These are phyloP conservation scores for Aphelocoma californica DNA, from an alignment of 2,797 vertebrate species.

Conservation along the genomic window DNA sequence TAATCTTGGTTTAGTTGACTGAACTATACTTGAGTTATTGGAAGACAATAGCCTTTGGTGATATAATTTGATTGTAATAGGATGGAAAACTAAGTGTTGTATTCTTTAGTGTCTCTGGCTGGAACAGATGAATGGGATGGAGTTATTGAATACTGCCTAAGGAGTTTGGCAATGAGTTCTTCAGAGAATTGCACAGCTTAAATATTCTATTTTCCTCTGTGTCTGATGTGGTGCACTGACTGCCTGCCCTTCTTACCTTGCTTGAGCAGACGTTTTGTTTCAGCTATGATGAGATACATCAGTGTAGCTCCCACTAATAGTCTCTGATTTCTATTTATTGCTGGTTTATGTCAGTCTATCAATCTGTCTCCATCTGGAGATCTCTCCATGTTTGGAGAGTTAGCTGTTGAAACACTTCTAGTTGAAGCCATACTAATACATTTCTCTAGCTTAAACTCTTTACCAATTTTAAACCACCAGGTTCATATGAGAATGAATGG, in stretches of 20 bases:
- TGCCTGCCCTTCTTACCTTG: neutral
- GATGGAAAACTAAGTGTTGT: neutral
- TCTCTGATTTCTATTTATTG: neutral
- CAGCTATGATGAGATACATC: neutral
- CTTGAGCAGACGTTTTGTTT: neutral
- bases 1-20: neutral
- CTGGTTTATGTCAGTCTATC: neutral
- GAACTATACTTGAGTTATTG: neutral
- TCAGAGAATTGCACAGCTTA: neutral
- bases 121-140: neutral
- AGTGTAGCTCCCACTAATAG: neutral
- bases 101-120: neutral
- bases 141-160: neutral
- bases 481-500: neutral
- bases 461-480: neutral
- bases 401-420: neutral
- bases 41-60: neutral
- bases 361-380: neutral
- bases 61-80: neutral
- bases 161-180: neutral
- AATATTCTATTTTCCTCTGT: neutral
- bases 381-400: neutral
- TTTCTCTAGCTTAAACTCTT: neutral
- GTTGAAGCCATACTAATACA: neutral
- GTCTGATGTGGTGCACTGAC: neutral